These are phyloP conservation scores for Manis javanica DNA, from an alignment of 2,797 vertebrate species.

Conservation along the genomic window DNA sequence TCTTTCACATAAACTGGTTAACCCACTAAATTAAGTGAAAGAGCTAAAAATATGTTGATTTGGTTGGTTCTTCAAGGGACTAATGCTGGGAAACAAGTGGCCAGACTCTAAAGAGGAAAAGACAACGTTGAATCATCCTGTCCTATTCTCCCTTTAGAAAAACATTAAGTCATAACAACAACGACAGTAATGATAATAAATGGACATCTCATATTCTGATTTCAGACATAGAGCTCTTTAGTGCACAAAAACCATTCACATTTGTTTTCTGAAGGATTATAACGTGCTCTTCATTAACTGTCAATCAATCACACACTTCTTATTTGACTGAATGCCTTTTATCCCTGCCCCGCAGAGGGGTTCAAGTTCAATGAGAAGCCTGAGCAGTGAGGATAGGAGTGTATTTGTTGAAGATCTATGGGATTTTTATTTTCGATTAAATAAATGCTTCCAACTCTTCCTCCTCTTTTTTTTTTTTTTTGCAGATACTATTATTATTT, in stretches of 20 bases:
- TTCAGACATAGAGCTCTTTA: background rate
- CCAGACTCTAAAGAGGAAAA: background rate
- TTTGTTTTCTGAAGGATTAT: background rate
- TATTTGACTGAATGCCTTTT: background rate
- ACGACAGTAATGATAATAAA: background rate
- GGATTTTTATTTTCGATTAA: background rate
- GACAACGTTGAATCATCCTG: background rate
- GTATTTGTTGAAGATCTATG: background rate
- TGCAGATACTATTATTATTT: background rate
- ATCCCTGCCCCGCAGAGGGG: background rate
- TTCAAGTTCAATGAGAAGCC: background rate
- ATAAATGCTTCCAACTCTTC: background rate
- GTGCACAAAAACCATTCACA: background rate
- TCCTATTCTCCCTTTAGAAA: background rate
- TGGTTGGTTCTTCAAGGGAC: background rate
- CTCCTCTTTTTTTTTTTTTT: slow-evolving; percentile 10
- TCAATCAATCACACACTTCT: background rate
- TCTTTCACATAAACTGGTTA: background rate
- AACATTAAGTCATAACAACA: background rate
- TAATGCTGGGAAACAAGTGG: background rate
- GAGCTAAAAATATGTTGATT: background rate
- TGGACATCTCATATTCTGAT: background rate
- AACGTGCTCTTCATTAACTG: background rate
- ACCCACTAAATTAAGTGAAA: background rate
- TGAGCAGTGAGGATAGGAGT: background rate